Evolutionary conservation across 2,888 invertebrate genomes (phyloP).

Genomic region (Antitype chi): DNA sequence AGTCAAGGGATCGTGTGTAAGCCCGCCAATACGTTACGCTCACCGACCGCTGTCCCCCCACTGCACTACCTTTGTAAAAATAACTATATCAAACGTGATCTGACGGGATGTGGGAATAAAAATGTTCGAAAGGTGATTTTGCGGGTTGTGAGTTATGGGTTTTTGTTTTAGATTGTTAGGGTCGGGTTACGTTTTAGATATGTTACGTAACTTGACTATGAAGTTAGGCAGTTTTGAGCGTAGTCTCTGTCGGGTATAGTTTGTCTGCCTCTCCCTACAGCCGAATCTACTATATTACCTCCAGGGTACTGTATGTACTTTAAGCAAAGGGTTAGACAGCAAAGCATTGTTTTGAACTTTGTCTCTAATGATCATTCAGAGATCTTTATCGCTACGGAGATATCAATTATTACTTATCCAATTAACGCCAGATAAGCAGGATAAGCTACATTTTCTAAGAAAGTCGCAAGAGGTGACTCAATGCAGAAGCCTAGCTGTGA

Average conservation of each 20-base stretch:
- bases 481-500: slow-evolving; percentile 23
- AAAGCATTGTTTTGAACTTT: not conserved
- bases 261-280: not conserved
- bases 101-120: slow-evolving; percentile 68
- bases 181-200: slow-evolving; percentile 37
- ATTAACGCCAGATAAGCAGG: slow-evolving; percentile 35
- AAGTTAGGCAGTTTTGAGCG: not conserved
- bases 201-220: slow-evolving; percentile 38
- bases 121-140: slow-evolving; percentile 70
- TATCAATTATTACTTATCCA: slow-evolving; percentile 37
- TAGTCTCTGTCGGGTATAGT: not conserved
- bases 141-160: slow-evolving; percentile 64
- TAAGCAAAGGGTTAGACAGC: not conserved
- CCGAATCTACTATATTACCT: not conserved
- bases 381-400: slow-evolving; percentile 8
- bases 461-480: slow-evolving; percentile 43
- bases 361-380: slow-evolving; percentile 12
- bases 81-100: slow-evolving; percentile 71
- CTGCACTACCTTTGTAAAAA: slow-evolving; percentile 74
- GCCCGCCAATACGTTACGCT: slow-evolving; percentile 86
- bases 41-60: slow-evolving; percentile 78
- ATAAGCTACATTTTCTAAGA: slow-evolving; percentile 33
- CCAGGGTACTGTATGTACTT: not conserved
- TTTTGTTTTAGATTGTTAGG: slow-evolving; percentile 57
- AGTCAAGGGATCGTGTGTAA: slow-evolving; percentile 86